These are phyloP conservation scores for Nebria brevicollis DNA, from an alignment of 2,888 invertebrate genomes.

Conservation along the genomic window DNA sequence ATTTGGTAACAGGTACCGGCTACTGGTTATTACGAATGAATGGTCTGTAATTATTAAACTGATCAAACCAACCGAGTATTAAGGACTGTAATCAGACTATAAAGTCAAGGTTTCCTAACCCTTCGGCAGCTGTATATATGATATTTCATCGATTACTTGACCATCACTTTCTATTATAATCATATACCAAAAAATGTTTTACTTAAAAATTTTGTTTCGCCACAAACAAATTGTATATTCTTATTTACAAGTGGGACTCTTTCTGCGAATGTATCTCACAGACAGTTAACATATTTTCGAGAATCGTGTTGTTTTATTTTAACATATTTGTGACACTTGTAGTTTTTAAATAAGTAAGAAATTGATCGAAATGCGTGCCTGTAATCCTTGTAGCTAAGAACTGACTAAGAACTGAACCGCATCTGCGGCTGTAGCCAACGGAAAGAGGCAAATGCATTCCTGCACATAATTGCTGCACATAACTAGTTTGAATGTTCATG, in stretches of 20 bases:
- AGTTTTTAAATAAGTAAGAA: not conserved
- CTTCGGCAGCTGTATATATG: not conserved
- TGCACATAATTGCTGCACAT: not conserved
- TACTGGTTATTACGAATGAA: not conserved
- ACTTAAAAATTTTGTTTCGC: too few relatives aligned
- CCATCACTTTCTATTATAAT: too few relatives aligned
- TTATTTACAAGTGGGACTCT: too few relatives aligned
- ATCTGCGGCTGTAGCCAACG: not conserved
- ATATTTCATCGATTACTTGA: too few relatives aligned
- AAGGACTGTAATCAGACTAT: not conserved
- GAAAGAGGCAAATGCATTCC: not conserved
- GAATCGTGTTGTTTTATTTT: too few relatives aligned
- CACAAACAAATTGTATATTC: too few relatives aligned
- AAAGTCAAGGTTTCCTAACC: not conserved
- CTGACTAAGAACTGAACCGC: not conserved
- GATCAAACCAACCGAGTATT: not conserved
- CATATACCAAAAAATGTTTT: too few relatives aligned
- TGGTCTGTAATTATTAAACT: not conserved
- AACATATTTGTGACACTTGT: too few relatives aligned
- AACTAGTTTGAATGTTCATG: slow-evolving; percentile 1
- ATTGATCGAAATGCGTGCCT: not conserved
- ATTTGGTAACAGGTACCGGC: not conserved
- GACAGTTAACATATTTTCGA: too few relatives aligned
- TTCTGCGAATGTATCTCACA: too few relatives aligned
- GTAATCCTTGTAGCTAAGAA: not conserved